phyloP scores from a whole-genome alignment of 2,113 vertebrate genomes.

The Osmerus eperlanus region DNA sequence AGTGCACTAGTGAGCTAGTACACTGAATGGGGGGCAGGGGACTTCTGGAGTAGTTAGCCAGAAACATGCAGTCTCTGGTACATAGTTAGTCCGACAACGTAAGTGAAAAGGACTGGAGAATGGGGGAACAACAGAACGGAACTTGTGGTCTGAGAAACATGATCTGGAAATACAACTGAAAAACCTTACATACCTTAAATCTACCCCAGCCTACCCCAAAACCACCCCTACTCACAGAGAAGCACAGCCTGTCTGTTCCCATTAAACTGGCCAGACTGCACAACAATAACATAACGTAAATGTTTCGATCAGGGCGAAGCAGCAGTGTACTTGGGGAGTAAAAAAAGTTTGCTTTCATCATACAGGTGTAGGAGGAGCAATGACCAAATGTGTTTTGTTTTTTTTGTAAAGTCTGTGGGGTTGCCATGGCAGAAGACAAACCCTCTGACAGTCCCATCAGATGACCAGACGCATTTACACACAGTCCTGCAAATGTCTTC shows the following conservation, averaged over 20 bases:
- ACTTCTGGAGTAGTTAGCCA: too few relatives aligned
- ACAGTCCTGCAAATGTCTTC: conserved; percentile 32
- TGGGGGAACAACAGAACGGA: too few relatives aligned
- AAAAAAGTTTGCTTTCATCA: conserved; percentile 66
- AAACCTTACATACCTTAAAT: conserved; percentile 58
- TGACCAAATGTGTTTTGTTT: conserved; percentile 58
- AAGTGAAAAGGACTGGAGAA: too few relatives aligned
- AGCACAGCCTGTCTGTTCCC: neutral
- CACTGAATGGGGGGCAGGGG: too few relatives aligned
- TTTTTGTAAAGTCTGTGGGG: conserved; percentile 42
- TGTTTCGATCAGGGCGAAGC: conserved; percentile 25
- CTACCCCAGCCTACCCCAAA: too few relatives aligned
- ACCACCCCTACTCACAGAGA: conserved; percentile 28
- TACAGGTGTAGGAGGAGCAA: conserved; percentile 53
- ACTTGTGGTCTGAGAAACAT: conserved; percentile 60
- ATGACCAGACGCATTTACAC: neutral
- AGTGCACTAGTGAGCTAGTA: too few relatives aligned
- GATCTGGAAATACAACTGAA: conserved; percentile 63
- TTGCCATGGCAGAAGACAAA: conserved; percentile 53
- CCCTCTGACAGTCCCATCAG: conserved; percentile 13
- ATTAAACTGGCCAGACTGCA: neutral
- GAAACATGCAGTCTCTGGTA: too few relatives aligned
- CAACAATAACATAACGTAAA: conserved; percentile 67
- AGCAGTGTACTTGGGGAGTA: conserved; percentile 68
- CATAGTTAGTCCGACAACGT: too few relatives aligned